phyloP scores from a whole-genome alignment of 1,140 invertebrate species.

The Protaetia brevitarsis region DNA sequence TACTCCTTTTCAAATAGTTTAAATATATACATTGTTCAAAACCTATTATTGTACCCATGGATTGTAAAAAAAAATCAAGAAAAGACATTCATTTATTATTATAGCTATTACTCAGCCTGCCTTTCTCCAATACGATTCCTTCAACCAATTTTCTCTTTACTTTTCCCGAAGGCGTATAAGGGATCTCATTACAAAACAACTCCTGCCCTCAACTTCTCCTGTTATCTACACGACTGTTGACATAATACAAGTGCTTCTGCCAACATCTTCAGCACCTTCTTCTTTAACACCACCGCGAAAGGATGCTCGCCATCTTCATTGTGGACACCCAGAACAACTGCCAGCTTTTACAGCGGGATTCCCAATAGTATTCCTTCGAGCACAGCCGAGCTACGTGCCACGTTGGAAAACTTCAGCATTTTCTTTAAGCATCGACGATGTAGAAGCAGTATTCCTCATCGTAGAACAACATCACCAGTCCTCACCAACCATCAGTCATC shows the following conservation, averaged over 20 bases:
- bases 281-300: slow-evolving; percentile 60
- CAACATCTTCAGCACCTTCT: background rate
- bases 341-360: slow-evolving; percentile 62
- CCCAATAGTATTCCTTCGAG: slow-evolving; percentile 64
- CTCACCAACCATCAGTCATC: slow-evolving; percentile 62
- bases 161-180: slow-evolving; percentile 63
- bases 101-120: background rate
- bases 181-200: slow-evolving; percentile 61
- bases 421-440: slow-evolving; percentile 71
- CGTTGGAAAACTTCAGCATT: slow-evolving; percentile 67
- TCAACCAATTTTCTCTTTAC: slow-evolving; percentile 41
- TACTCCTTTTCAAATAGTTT: too few relatives aligned
- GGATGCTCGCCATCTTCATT: slow-evolving; percentile 61
- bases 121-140: background rate
- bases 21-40: too few relatives aligned
- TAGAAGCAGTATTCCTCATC: slow-evolving; percentile 64
- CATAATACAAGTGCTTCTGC: background rate
- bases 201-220: slow-evolving; percentile 54
- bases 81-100: background rate
- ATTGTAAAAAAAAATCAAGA: too few relatives aligned
- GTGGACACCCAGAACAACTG: slow-evolving; percentile 67
- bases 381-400: slow-evolving; percentile 53
- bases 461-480: slow-evolving; percentile 70
- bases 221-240: background rate
- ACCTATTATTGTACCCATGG: too few relatives aligned